Conservation (phyloP, 2,113 vertebrate genomes). For the Cyphomyrus discorhynchus region DNA sequence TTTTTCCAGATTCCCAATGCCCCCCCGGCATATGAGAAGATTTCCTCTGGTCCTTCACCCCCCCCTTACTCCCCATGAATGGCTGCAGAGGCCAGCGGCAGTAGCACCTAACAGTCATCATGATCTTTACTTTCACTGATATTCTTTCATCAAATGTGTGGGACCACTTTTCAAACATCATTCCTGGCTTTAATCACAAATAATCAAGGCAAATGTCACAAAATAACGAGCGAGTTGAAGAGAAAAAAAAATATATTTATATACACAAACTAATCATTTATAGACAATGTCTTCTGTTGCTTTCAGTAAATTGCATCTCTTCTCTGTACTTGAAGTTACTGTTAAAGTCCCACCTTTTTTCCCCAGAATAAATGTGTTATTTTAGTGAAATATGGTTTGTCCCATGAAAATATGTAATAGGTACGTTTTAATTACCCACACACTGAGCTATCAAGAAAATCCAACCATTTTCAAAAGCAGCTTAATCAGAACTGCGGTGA, state of each 20-base stretch:
- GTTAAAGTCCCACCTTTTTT: background rate
- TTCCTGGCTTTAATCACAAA: background rate
- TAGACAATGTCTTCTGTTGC: background rate
- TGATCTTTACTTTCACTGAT: conserved; percentile 1
- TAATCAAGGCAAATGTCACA: background rate
- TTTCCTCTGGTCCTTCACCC: conserved; percentile 62
- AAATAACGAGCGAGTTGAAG: background rate
- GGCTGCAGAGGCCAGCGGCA: background rate
- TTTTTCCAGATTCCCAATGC: conserved; percentile 74
- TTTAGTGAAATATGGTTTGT: background rate
- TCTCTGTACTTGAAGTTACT: background rate
- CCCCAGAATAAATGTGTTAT: background rate
- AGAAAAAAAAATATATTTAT: background rate
- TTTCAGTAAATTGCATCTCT: background rate
- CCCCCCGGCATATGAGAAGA: conserved; percentile 86
- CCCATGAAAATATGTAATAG: background rate
- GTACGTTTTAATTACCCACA: background rate
- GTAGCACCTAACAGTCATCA: background rate
- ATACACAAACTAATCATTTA: background rate
- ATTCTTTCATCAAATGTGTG: background rate
- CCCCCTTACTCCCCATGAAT: conserved; percentile 82
- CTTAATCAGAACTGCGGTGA: background rate
- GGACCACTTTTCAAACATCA: background rate
- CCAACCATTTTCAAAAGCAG: background rate
- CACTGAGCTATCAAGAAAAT: background rate